These are phyloP conservation scores for Salpingus planirostris DNA, from an alignment of 2,888 invertebrate species.

Conservation along the genomic window DNA sequence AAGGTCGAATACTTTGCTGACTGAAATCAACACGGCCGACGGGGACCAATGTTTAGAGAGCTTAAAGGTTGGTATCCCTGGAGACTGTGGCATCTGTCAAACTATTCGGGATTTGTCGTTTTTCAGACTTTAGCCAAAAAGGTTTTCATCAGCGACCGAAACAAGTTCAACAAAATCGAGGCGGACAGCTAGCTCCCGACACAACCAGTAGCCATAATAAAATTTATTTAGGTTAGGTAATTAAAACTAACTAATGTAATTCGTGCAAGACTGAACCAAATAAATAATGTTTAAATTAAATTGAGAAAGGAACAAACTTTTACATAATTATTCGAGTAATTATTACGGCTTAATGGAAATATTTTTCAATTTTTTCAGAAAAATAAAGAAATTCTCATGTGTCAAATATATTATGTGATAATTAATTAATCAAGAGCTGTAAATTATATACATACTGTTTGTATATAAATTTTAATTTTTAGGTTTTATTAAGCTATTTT, in stretches of 20 bases:
- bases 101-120: slow-evolving; percentile 14
- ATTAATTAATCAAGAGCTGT: slow-evolving; percentile 24
- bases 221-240: too few species aligned
- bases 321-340: slow-evolving; percentile 32
- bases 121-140: slow-evolving; percentile 68
- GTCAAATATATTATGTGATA: slow-evolving; percentile 40
- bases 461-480: slow-evolving; percentile 6
- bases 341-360: slow-evolving; percentile 2
- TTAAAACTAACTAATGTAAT: slow-evolving; percentile 15
- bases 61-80: slow-evolving; percentile 49
- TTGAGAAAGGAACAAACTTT: slow-evolving; percentile 17
- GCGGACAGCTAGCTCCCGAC: slow-evolving; percentile 28
- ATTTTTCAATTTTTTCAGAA: background rate
- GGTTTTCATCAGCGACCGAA: slow-evolving; percentile 72
- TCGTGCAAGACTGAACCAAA: slow-evolving; percentile 30
- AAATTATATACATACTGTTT: too few species aligned
- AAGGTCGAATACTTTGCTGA: slow-evolving; percentile 78
- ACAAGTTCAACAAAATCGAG: slow-evolving; percentile 52
- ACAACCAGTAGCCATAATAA: too few species aligned
- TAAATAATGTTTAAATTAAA: slow-evolving; percentile 16
- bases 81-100: background rate
- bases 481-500: too few species aligned
- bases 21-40: slow-evolving; percentile 93
- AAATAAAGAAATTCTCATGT: slow-evolving; percentile 27
- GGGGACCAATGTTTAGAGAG: slow-evolving; percentile 91